These are phyloP conservation scores for Smittia sp. DNA, from an alignment of 2,888 invertebrate species.

Conservation along the genomic window DNA sequence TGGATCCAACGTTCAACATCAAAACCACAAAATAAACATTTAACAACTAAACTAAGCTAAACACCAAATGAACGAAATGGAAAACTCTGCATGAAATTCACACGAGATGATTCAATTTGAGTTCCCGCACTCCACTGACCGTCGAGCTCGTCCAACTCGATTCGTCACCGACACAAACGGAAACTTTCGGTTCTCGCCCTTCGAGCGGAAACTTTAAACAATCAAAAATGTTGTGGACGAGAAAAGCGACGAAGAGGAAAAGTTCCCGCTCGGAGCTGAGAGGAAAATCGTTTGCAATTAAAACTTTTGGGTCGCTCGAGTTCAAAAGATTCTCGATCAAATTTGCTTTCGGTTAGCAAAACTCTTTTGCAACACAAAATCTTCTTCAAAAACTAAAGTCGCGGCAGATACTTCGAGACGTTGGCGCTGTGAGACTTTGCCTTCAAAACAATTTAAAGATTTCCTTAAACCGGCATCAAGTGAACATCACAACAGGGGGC, in stretches of 20 bases:
- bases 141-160: neutral
- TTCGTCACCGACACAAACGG: neutral
- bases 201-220: neutral
- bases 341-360: no score
- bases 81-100: constrained; percentile 18
- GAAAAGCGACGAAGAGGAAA: neutral
- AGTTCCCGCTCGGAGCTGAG: neutral
- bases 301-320: constrained; percentile 12
- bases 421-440: no score
- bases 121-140: constrained; percentile 18
- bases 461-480: neutral
- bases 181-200: no score
- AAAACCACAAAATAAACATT: constrained; percentile 36
- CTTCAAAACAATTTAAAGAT: no score
- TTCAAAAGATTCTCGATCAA: constrained; percentile 11
- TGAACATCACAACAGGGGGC: neutral
- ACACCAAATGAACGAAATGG: constrained; percentile 11
- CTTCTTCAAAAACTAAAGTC: no score
- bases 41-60: constrained; percentile 27
- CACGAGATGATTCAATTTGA: neutral
- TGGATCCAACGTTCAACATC: constrained; percentile 35
- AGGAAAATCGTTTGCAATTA: constrained; percentile 30
- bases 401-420: no score
- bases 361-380: no score
- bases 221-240: neutral